phyloP scores from a whole-genome alignment of 2,797 vertebrate species.

The Pantherophis vulpinus region DNA sequence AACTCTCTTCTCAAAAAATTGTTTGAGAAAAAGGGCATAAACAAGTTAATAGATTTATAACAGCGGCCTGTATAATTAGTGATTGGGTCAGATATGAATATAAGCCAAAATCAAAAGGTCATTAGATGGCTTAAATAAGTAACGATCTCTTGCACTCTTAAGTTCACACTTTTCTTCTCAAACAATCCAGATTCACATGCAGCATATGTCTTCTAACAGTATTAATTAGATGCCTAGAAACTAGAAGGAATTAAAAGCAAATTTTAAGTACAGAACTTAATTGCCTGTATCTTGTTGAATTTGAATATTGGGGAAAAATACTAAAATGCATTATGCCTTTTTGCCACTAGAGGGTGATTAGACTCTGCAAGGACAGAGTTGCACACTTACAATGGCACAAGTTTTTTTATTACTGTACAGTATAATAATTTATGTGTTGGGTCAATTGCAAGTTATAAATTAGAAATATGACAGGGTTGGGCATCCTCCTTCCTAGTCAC shows the following conservation, averaged over 20 bases:
- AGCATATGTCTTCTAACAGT: neutral
- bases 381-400: neutral
- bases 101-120: neutral
- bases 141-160: neutral
- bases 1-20: neutral
- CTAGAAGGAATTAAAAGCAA: neutral
- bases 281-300: neutral
- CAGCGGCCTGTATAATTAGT: neutral
- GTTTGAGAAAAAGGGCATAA: neutral
- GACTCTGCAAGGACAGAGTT: neutral
- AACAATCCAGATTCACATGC: neutral
- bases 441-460: neutral
- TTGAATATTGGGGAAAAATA: neutral
- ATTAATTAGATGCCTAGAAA: conserved; percentile 10
- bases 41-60: neutral
- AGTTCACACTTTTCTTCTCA: neutral
- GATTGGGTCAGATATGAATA: neutral
- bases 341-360: conserved; percentile 64
- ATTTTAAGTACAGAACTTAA: neutral
- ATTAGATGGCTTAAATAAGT: neutral
- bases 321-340: neutral
- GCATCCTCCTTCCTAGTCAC: neutral
- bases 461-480: neutral
- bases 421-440: neutral
- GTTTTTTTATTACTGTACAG: neutral